phyloP scores from a whole-genome alignment of 1,140 invertebrate species.

The Augochlora pura region DNA sequence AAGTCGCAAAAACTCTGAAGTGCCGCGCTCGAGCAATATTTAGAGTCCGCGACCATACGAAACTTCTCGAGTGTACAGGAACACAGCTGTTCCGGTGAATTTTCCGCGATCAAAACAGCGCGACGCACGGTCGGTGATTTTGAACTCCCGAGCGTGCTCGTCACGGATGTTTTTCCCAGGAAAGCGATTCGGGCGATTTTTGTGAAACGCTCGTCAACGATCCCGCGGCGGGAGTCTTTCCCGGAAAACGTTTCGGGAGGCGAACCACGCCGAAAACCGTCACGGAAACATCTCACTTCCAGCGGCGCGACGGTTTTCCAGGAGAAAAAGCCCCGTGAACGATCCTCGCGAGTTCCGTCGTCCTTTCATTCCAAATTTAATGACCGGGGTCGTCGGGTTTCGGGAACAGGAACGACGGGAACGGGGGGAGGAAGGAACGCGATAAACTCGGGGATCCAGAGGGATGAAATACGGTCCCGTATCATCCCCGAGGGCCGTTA shows the following conservation, averaged over 20 bases:
- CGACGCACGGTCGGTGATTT: too few relatives aligned
- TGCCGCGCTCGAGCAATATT: too few relatives aligned
- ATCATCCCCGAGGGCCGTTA: conserved; percentile 17
- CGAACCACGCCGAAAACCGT: not conserved
- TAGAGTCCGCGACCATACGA: too few relatives aligned
- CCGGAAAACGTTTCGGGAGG: not conserved
- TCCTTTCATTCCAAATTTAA: conserved; percentile 8
- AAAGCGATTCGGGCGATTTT: too few relatives aligned
- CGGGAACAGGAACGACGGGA: conserved; percentile 2
- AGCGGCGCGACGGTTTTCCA: not conserved
- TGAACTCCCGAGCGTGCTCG: too few relatives aligned
- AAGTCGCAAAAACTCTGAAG: too few relatives aligned
- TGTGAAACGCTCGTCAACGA: not conserved
- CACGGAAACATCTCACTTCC: too few relatives aligned
- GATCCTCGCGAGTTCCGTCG: not conserved
- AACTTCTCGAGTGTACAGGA: too few relatives aligned
- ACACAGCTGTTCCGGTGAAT: too few relatives aligned
- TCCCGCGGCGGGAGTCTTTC: not conserved
- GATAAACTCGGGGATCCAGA: conserved; percentile 14
- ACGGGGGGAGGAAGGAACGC: conserved; percentile 10
- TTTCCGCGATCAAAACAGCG: too few relatives aligned
- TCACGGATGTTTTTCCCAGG: too few relatives aligned
- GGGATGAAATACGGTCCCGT: conserved; percentile 32
- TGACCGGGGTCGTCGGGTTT: conserved; percentile 17
- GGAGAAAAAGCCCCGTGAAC: not conserved